phyloP scores from a whole-genome alignment of 2,797 vertebrate genomes.

The Stomatorhinus walkeri region DNA sequence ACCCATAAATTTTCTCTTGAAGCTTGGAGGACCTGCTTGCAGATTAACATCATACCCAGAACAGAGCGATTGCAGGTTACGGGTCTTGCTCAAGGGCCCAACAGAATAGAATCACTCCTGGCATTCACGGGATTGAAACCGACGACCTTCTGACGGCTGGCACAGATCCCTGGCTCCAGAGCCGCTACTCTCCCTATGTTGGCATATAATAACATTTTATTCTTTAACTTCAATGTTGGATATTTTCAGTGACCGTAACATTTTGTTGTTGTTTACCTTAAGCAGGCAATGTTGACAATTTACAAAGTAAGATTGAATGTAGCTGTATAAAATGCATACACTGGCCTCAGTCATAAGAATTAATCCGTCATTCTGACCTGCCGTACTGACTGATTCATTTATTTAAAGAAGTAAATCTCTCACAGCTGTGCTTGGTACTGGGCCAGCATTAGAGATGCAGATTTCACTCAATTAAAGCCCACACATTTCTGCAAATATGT shows the following conservation, averaged over 20 bases:
- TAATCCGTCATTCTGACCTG: neutral
- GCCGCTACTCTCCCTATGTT: neutral
- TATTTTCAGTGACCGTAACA: neutral
- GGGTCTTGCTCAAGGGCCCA: neutral
- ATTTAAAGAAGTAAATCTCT: neutral
- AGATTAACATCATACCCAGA: neutral
- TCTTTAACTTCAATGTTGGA: neutral
- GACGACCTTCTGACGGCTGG: neutral
- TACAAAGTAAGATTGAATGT: neutral
- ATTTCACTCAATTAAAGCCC: slow-evolving; percentile 9
- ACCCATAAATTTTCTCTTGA: neutral
- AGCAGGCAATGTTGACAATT: neutral
- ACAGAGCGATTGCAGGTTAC: neutral
- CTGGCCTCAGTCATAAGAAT: neutral
- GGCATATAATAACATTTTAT: neutral
- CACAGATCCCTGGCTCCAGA: neutral
- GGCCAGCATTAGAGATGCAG: neutral
- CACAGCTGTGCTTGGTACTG: neutral
- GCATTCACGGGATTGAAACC: neutral
- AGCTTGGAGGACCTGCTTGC: neutral
- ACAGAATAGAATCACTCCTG: neutral
- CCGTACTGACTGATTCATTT: neutral
- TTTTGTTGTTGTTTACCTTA: neutral
- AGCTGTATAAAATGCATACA: neutral
- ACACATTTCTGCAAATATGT: neutral